These are phyloP conservation scores for Cygnus atratus DNA, from an alignment of 2,113 vertebrate genomes.

Conservation along the genomic window DNA sequence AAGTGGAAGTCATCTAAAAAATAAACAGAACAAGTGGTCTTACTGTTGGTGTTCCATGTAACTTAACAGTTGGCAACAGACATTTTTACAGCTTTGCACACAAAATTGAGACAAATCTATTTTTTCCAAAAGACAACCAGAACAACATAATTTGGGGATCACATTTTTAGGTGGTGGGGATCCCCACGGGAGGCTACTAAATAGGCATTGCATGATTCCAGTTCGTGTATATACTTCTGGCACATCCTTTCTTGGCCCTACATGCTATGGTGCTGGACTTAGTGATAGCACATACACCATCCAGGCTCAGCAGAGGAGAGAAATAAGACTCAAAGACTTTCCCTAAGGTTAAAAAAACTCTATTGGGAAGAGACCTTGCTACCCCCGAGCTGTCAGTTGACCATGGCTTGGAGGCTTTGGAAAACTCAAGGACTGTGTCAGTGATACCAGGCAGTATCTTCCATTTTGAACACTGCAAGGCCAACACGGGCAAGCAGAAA, in stretches of 20 bases:
- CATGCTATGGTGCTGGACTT: neutral
- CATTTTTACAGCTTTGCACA: neutral
- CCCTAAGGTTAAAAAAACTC: neutral
- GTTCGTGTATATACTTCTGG: neutral
- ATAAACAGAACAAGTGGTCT: conserved; percentile 11
- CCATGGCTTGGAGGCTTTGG: neutral
- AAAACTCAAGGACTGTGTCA: neutral
- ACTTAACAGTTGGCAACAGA: neutral
- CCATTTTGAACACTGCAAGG: neutral
- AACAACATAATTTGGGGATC: rapidly evolving
- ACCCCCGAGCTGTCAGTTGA: neutral
- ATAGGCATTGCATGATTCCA: neutral
- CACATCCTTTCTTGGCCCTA: neutral
- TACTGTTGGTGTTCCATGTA: neutral
- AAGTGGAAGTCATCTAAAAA: conserved; percentile 84
- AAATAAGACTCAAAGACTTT: neutral
- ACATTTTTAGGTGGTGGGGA: neutral
- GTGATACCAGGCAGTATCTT: neutral
- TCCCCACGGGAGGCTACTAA: neutral
- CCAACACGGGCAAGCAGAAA: neutral
- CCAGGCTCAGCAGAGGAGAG: neutral
- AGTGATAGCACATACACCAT: neutral
- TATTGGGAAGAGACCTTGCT: neutral
- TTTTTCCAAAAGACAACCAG: neutral
- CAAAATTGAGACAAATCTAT: neutral